These are phyloP conservation scores for Callyntrura guangdongensis DNA, from an alignment of 2,888 invertebrate species.

Conservation along the genomic window DNA sequence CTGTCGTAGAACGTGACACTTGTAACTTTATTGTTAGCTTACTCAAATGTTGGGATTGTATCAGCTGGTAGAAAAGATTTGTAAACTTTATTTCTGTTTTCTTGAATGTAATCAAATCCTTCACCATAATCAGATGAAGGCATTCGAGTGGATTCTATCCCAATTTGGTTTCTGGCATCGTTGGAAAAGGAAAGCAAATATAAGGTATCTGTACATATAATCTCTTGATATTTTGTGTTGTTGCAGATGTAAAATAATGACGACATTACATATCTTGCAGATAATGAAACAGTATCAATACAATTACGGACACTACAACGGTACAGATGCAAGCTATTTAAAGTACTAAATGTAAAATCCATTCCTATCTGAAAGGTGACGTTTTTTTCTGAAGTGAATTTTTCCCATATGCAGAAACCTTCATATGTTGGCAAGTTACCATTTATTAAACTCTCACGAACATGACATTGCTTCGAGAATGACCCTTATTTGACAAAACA, in stretches of 20 bases:
- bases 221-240: slow-evolving; percentile 32
- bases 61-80: slow-evolving; percentile 33
- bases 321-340: slow-evolving; percentile 32
- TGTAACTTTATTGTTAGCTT: too few relatives aligned
- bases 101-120: slow-evolving; percentile 23
- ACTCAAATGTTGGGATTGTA: slow-evolving; percentile 11
- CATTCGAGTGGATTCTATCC: background rate
- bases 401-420: slow-evolving; percentile 23
- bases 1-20: too few relatives aligned
- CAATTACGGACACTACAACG: background rate
- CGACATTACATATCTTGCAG: background rate
- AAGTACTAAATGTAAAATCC: slow-evolving; percentile 12
- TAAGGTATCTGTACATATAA: background rate
- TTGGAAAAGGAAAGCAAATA: background rate
- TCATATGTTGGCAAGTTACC: too few relatives aligned
- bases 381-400: too few relatives aligned
- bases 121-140: background rate
- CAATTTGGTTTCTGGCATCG: too few relatives aligned
- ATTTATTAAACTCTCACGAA: too few relatives aligned
- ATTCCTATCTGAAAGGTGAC: background rate
- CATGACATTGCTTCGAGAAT: too few relatives aligned
- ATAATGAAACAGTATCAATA: slow-evolving; percentile 1
- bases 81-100: slow-evolving; percentile 15
- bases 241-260: background rate
- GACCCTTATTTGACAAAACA: too few relatives aligned